A percentile compares a stretch with the other conserved stretches of the same genome.
These are phyloP conservation scores for Heteropelma amictum DNA, from an alignment of 2,888 invertebrate species.

Conservation along the genomic window DNA sequence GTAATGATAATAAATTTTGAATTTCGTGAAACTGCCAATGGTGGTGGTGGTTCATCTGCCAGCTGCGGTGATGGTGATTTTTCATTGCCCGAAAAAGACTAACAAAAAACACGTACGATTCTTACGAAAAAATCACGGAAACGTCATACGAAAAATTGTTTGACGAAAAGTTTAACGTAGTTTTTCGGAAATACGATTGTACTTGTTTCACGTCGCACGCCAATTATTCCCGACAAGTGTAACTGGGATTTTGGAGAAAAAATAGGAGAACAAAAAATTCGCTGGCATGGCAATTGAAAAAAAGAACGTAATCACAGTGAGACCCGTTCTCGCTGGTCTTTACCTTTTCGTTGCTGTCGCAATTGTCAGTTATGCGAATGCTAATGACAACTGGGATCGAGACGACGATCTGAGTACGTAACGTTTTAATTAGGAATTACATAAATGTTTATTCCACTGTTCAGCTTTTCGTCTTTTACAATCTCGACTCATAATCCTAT, in stretches of 20 bases:
- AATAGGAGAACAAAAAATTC: constrained; percentile 14
- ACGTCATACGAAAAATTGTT: constrained; percentile 7
- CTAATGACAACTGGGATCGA: constrained; percentile 73
- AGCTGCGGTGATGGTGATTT: constrained; percentile 15
- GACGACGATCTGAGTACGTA: constrained; percentile 73
- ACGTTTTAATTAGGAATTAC: no score
- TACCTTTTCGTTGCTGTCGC: constrained; percentile 67
- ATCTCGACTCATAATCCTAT: no score
- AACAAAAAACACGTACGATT: constrained; percentile 21
- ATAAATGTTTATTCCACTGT: no score
- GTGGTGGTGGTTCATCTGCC: constrained; percentile 8
- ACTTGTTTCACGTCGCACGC: no score
- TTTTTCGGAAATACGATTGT: neutral
- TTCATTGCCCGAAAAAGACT: constrained; percentile 37
- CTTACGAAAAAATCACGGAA: neutral
- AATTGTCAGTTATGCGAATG: constrained; percentile 66
- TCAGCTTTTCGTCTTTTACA: no score
- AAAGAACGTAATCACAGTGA: constrained; percentile 66
- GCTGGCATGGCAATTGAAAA: constrained; percentile 73
- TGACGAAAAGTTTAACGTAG: neutral
- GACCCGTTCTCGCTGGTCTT: constrained; percentile 67
- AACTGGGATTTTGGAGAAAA: neutral
- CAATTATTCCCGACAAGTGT: constrained; percentile 5
- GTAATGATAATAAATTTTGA: constrained; percentile 42
- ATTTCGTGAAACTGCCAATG: constrained; percentile 12